Evolutionary conservation across 1,140 invertebrate species (phyloP).

Genomic region (Eueides isabella): DNA sequence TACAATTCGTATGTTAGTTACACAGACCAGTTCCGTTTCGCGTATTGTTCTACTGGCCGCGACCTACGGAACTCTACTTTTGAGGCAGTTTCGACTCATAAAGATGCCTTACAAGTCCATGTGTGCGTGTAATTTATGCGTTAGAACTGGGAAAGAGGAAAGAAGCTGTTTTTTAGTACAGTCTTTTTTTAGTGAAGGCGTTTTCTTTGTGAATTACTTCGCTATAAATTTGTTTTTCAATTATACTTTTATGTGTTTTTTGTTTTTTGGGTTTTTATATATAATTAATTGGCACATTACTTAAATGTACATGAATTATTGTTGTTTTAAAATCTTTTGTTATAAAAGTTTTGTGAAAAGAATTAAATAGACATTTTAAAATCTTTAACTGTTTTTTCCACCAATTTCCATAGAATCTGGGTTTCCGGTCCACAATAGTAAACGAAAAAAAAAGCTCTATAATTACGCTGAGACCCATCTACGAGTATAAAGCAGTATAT

Average conservation of each 20-base stretch:
- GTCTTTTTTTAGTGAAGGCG: constrained; percentile 26
- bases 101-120: constrained; percentile 53
- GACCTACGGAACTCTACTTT: constrained; percentile 47
- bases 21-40: constrained; percentile 36
- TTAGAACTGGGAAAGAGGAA: constrained; percentile 43
- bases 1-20: constrained; percentile 49
- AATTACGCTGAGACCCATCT: too few species aligned
- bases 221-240: neutral
- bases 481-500: neutral
- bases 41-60: constrained; percentile 54
- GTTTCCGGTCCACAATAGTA: too few species aligned
- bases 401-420: too few species aligned
- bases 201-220: constrained; percentile 24
- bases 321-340: too few species aligned
- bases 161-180: constrained; percentile 27
- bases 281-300: neutral
- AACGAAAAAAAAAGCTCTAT: too few species aligned
- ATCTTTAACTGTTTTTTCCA: too few species aligned
- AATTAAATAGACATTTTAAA: too few species aligned
- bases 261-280: neutral
- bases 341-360: too few species aligned
- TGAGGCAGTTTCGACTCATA: constrained; percentile 44
- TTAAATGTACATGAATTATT: too few species aligned
- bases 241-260: neutral
- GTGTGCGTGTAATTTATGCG: constrained; percentile 57